Conservation (phyloP, 2,888 invertebrate genomes). For the Glyphotaelius pellucidus region DNA sequence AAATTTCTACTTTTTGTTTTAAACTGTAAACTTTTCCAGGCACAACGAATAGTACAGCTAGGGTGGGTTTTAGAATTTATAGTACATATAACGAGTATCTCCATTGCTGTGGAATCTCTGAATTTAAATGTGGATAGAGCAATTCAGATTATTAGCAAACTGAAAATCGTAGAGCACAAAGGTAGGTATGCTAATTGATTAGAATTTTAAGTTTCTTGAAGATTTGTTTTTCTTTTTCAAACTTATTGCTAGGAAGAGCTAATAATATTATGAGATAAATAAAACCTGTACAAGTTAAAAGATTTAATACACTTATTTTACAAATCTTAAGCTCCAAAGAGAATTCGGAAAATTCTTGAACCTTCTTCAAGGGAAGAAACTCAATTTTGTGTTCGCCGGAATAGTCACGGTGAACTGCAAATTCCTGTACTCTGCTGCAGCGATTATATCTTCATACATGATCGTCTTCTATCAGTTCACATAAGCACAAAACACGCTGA, state of each 20-base stretch:
- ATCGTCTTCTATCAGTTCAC: slow-evolving; percentile 22
- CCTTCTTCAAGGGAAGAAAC: background rate
- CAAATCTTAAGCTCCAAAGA: background rate
- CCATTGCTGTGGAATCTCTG: background rate
- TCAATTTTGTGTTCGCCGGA: background rate
- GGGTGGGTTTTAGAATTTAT: background rate
- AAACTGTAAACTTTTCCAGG: background rate
- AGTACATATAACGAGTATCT: background rate
- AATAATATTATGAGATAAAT: background rate
- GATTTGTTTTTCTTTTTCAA: background rate
- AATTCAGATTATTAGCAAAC: slow-evolving; percentile 2
- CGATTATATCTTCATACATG: slow-evolving; percentile 21
- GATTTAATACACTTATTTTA: no score
- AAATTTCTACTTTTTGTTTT: background rate
- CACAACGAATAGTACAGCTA: background rate
- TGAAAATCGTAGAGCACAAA: background rate
- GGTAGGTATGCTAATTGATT: background rate
- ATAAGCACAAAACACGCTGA: background rate
- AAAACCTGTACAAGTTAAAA: no score
- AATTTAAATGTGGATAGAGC: background rate
- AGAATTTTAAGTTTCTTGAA: background rate
- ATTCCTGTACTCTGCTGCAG: background rate
- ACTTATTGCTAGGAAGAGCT: no score
- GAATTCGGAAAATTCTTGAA: background rate
- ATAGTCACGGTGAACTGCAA: slow-evolving; percentile 16